Evolutionary conservation across 2,888 invertebrate species (phyloP), one percentile per base, ranked within the genome.

Genomic region (Halocaridina rubra): DNA sequence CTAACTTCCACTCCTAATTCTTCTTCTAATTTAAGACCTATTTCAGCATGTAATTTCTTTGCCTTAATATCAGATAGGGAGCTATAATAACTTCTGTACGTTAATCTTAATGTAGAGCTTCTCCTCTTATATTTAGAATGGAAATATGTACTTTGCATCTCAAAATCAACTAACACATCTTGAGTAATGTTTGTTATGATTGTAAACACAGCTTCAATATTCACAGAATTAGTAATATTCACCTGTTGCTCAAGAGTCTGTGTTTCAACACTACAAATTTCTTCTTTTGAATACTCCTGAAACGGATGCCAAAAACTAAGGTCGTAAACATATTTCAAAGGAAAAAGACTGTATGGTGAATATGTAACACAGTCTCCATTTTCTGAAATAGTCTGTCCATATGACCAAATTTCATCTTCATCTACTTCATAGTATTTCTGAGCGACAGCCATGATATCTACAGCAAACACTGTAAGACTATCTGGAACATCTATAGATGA

Each of bases 301-400:
- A n/a, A 24, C 10, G 78, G 53, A 24, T 81, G 71, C 86, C 81
- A 86, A 46, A 86, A 86, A 39, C 86, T 86, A 33, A 85, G 69
- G 27, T 85, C 80, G 61, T 85, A 86, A 3, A 27, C 74, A 64
- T 86, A 81, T 24, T 74, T 30, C 8, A 57, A 16, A 22, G 81
- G 86, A 46, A 46, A 86, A 10, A 85, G n/a, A 71, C 78, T 85
- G 19, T 29, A 27, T 33, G 81, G 72, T n/a, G 76, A 29, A 77
- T 77, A 85, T 27, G 30, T 77, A 13, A 81, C n/a, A 8, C 33
- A 19, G 10, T 39, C 57, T 19, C 19, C n/a, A 24, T 29, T 5
- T 10, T 32, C 13, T 13, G 13, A 30, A n/a, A 85, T 57, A 16
- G 33, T 19, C 57, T 85, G 81, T 13, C 64, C 64, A 3, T 16